Evolutionary conservation across 2,797 vertebrate genomes (phyloP), one percentile per base, ranked within the genome.

Genomic region (Microchirus variegatus): DNA sequence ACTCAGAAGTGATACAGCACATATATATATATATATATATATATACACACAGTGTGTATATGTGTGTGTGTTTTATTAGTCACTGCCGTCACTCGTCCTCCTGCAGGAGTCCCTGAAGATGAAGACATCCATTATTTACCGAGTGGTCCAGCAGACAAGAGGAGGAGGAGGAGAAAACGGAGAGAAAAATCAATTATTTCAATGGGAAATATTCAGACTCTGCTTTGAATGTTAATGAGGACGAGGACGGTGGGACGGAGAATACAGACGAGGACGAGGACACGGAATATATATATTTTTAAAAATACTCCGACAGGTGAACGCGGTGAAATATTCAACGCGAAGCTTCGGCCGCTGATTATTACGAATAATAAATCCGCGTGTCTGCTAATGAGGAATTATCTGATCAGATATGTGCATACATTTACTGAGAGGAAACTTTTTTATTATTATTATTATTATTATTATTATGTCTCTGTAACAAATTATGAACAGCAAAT

Each of bases 111-210:
- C 79, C 78, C 80, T 75, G 65, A 77, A 81, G 87, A 92, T 89
- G 81, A 86, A 89, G 59, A 66, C 76, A 91, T 93, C 81, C 85
- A 91, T 92, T 90, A 91, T 93, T 91, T 90, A 90, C 84, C 1
- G 18, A 73, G 65, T 59, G 47, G 74, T 78, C 84, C 81, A 53
- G 69, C 56, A 67, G 67, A 85, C 64, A 81, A 17, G 16, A 18
- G 9, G 22, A 15, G 41, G 5, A 13, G 40, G 12, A 42, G 19
- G 19, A 22, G 19, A 4, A 22, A 11, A 11, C 5, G 41, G 12
- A 42, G 15, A 61, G 49, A 18, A 80, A 82, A 88, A 90, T 91
- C 83, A 89, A 90, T 90, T 88, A 91, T 89, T 91, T 89, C 81
- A 87, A 81, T 75, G 67, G 63, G 74, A 90, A 90, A 88, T 81